These are phyloP conservation scores for Parus major DNA, from an alignment of 2,113 vertebrate genomes.

Conservation along the genomic window DNA sequence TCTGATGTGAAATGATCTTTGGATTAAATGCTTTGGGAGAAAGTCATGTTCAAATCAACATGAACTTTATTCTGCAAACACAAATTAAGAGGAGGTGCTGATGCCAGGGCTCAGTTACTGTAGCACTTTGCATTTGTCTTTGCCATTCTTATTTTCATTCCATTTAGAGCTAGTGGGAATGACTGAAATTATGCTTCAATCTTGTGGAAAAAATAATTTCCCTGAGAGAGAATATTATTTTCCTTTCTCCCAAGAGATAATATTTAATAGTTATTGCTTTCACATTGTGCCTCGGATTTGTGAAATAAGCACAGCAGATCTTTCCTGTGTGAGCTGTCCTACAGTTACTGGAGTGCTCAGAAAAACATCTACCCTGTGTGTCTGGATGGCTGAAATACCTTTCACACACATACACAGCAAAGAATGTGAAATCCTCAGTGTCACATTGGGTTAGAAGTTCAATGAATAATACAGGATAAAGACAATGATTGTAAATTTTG, in stretches of 20 bases:
- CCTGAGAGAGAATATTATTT: neutral
- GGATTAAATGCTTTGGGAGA: slow-evolving; percentile 16
- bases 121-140: slow-evolving; percentile 12
- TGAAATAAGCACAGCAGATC: slow-evolving; percentile 21
- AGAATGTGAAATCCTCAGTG: neutral
- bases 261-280: slow-evolving; percentile 16
- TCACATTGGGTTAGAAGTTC: slow-evolving; percentile 2
- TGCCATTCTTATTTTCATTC: slow-evolving; percentile 6
- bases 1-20: slow-evolving; percentile 1
- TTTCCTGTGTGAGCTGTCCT: slow-evolving; percentile 3
- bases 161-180: neutral
- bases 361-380: neutral
- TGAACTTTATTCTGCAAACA: slow-evolving; percentile 21
- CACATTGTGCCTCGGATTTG: slow-evolving; percentile 3
- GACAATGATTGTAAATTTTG: slow-evolving; percentile 3
- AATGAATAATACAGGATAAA: slow-evolving; percentile 11
- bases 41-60: slow-evolving; percentile 23
- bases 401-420: neutral
- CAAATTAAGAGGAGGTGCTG: slow-evolving; percentile 9
- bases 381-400: slow-evolving; percentile 23
- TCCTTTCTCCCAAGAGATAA: neutral
- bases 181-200: slow-evolving; percentile 18
- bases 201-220: slow-evolving; percentile 15
- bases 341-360: neutral
- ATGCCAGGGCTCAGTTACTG: neutral